Percentiles rank a stretch among this genome's conserved stretches.
phyloP scores from a whole-genome alignment of 2,797 vertebrate species.

The Myotis planiceps region DNA sequence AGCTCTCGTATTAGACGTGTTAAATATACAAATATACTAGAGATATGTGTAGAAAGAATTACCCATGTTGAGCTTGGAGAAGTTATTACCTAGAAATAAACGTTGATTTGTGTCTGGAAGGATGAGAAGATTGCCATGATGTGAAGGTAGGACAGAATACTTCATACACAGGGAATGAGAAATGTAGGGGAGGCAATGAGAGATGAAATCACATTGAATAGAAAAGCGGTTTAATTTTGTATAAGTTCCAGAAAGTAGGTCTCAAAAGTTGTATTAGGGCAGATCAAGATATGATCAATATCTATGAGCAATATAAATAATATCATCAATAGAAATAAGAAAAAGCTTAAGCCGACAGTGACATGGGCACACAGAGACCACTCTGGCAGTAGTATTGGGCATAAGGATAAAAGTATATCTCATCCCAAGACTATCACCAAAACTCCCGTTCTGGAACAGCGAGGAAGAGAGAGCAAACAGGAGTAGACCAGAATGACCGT shows the following conservation, averaged over 20 bases:
- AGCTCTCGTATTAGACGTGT: neutral
- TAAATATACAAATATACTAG: neutral
- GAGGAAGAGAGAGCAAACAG: neutral
- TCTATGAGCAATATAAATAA: neutral
- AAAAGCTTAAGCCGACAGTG: neutral
- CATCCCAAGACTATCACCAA: neutral
- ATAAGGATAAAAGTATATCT: neutral
- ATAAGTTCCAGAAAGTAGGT: neutral
- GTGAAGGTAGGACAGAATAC: neutral
- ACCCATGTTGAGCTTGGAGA: neutral
- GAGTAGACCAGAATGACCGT: neutral
- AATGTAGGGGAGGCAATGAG: neutral
- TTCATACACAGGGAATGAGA: neutral
- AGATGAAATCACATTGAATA: neutral
- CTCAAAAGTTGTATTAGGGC: neutral
- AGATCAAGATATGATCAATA: neutral
- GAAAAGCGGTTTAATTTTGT: neutral
- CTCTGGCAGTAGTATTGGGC: neutral
- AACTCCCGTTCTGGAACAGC: neutral
- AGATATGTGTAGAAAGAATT: neutral
- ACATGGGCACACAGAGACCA: neutral
- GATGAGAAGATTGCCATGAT: neutral
- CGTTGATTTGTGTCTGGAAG: neutral
- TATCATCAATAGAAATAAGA: neutral
- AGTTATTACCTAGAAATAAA: neutral